Evolutionary conservation across 2,797 vertebrate species (phyloP).

Genomic region (Limosa lapponica): DNA sequence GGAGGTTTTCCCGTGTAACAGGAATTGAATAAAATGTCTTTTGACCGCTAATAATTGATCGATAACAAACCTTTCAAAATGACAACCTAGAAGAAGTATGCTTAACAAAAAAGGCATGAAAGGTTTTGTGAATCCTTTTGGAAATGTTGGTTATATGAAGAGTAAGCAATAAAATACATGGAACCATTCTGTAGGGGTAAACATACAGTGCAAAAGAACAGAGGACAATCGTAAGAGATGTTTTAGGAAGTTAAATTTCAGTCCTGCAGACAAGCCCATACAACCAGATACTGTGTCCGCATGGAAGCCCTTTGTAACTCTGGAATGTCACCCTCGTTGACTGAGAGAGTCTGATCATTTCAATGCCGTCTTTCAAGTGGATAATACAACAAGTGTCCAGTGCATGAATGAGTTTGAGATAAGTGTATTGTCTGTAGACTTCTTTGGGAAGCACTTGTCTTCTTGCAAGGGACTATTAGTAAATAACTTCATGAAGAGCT

Average conservation of each 20-base stretch:
- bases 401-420: background rate
- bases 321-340: background rate
- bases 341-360: background rate
- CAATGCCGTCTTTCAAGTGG: background rate
- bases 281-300: fast-evolving
- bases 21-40: background rate
- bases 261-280: background rate
- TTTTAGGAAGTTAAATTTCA: background rate
- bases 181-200: background rate
- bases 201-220: background rate
- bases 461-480: background rate
- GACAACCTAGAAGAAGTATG: background rate
- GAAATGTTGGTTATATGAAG: background rate
- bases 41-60: background rate
- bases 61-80: background rate
- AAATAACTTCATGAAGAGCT: background rate
- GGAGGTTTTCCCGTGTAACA: background rate
- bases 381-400: background rate
- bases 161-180: background rate
- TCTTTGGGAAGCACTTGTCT: background rate
- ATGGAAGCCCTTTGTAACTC: background rate
- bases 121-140: background rate
- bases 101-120: background rate
- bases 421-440: background rate
- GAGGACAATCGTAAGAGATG: background rate